Base-by-base conservation (phyloP, 2,888 invertebrate species). In the Clanis bilineata region DNA sequence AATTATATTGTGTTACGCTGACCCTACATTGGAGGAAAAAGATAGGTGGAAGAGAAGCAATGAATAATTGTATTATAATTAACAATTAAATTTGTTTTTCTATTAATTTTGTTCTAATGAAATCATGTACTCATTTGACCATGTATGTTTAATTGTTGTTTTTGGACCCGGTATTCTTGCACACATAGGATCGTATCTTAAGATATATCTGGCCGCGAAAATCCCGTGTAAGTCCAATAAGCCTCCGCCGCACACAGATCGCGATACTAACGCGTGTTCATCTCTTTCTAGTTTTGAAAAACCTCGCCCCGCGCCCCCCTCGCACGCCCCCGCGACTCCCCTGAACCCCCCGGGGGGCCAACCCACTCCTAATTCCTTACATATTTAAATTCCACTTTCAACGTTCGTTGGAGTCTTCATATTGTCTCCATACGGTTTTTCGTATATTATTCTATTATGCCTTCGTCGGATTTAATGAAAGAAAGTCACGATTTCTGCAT, bases 281-380 rank as follows among this genome's bases (percentile, higher is more conserved):
- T 90, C 91, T 91, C 92, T 92, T 92, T 91, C 92, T 92, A 91
- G 92, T 92, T 92, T 92, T 90, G 86, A 90, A 90, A 90, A 89
- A 87, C 85, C 86, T 75, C 75, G 79, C 69, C 70, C 67, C 62
- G 63, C 68, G 68, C 61, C 62, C 68, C 64, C 63, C 63, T 65
- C 28, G 32, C 51, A 18, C 9, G 4, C 51, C 25, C 25, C 51
- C 64, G 64, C 59, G 60, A 28, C 61, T 51, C 66, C 57, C 64
- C 25, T 63, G 57, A 58, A 64, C 62, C 71, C 64, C 61, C 64
- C 62, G 60, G 28, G 71, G 67, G 72, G 67, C 57, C 59, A 60
- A 71, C 77, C 84, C 77, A 74, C 85, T 85, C 90, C 91, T 92
- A 91, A 92, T 91, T 91, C 91, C 90, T 90, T 91, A 91, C 91